Base-by-base conservation (phyloP, 2,888 invertebrate genomes). In the Lasioglossum marginatum region DNA sequence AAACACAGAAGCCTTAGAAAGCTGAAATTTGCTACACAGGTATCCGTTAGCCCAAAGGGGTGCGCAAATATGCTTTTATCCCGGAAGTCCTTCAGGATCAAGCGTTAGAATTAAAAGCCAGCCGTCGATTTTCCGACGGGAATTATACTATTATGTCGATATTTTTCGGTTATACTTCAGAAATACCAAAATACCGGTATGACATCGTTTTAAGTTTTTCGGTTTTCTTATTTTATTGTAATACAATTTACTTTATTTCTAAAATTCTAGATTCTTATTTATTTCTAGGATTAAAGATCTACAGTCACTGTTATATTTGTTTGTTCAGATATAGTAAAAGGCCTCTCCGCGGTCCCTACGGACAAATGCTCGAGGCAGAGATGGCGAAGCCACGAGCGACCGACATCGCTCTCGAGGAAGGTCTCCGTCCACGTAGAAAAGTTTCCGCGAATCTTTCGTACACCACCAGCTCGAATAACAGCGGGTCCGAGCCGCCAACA, bases 321-420 rank as follows among this genome's bases (percentile, higher is more conserved):
- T 71, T 63, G 60, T 63, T 31, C 80, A 96, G 97, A 57, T 98
- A 97, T 92, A 97, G 97, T 34, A 98, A 97, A 93, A 96, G 97
- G 37, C 97, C 97, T 0, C 95, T 97, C 12, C 96, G 97, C 27
- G 97, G 97, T 1, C 97, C 97, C 0, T 97, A 97, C 91, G 97
- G 97, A 0, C 97, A 97, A 94, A 97, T 97, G 97, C 95, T 97
- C 43, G 97, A 97, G 93, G 97, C 97, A 0, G 97, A 97, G 95
- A 97, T 97, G 97, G 97, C 97, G 85, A 97, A 97, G 92, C 97
- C 97, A 0, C 96, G 96, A 89, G 92, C 95, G 14, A 93, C 95
- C 12, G 93, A 94, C 80, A 91, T 94, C 81, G 91, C 92, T 27
- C 91, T 94, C 70, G 93, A 93, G 66, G 93, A 94, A 79, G 90